These are phyloP conservation scores for Hoplostethus atlanticus DNA, from an alignment of 2,797 vertebrate genomes.

Conservation along the genomic window DNA sequence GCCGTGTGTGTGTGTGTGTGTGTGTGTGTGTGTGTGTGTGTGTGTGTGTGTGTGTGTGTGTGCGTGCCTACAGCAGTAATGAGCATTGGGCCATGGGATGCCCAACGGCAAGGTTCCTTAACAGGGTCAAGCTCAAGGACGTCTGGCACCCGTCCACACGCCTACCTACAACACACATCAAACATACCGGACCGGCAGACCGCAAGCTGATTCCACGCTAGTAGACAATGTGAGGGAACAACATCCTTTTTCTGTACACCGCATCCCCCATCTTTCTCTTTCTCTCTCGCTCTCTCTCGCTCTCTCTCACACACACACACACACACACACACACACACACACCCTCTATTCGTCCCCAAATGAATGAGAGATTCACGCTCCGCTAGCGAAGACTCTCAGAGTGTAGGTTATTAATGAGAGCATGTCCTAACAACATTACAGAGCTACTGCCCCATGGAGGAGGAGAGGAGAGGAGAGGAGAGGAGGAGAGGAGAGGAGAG, in stretches of 20 bases:
- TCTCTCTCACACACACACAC: slow-evolving; percentile 10
- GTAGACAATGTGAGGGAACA: slow-evolving; percentile 57
- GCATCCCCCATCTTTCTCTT: slow-evolving; percentile 31
- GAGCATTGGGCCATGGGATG: slow-evolving; percentile 68
- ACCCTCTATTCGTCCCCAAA: slow-evolving; percentile 77
- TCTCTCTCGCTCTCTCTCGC: slow-evolving; percentile 20
- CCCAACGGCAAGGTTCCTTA: slow-evolving; percentile 74
- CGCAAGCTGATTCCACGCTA: slow-evolving; percentile 44
- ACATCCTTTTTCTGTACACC: slow-evolving; percentile 34
- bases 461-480: not conserved
- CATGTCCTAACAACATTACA: slow-evolving; percentile 78
- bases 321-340: slow-evolving; percentile 46
- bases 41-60: not conserved
- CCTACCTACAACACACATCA: slow-evolving; percentile 45
- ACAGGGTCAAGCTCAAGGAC: slow-evolving; percentile 74
- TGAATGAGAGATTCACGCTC: slow-evolving; percentile 72
- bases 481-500: not conserved
- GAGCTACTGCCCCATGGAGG: slow-evolving; percentile 65
- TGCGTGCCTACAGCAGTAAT: slow-evolving; percentile 60
- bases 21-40: slow-evolving; percentile 17
- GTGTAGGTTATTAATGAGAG: slow-evolving; percentile 82
- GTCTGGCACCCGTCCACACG: slow-evolving; percentile 51
- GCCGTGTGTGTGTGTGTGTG: slow-evolving; percentile 5
- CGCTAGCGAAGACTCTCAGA: slow-evolving; percentile 70
- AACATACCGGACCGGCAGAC: slow-evolving; percentile 41